phyloP scores from a whole-genome alignment of 2,797 vertebrate genomes.

The Ciconia nigra region DNA sequence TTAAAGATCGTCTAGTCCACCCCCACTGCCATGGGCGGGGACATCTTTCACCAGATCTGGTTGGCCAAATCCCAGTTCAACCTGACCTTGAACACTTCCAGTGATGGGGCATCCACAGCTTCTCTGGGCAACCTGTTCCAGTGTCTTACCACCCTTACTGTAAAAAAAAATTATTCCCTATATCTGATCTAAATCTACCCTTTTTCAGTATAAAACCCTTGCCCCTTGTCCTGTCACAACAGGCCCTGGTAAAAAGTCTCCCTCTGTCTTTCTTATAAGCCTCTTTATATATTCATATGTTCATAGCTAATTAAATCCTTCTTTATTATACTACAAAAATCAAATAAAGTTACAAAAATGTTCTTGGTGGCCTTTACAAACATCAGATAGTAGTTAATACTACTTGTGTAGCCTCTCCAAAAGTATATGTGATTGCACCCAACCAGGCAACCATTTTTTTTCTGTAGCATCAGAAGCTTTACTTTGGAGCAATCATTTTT shows the following conservation, averaged over 20 bases:
- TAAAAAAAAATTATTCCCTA: not conserved
- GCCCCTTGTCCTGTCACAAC: not conserved
- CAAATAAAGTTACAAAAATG: not conserved
- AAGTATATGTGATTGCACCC: not conserved
- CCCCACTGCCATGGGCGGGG: fast-evolving
- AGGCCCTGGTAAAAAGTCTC: not conserved
- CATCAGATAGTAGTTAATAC: not conserved
- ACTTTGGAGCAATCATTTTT: not conserved
- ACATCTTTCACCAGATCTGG: not conserved
- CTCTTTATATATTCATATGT: not conserved
- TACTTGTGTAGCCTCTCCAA: not conserved
- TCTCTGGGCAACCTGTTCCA: not conserved
- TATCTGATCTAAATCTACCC: not conserved
- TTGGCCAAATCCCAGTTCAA: not conserved
- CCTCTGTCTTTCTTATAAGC: not conserved
- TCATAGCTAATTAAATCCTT: not conserved
- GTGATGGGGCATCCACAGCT: not conserved
- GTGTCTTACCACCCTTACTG: not conserved
- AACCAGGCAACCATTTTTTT: not conserved
- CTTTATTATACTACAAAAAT: not conserved
- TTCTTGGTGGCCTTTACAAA: not conserved
- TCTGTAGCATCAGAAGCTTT: not conserved
- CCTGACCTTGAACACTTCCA: not conserved
- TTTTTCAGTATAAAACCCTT: not conserved
- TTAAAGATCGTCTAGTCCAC: not conserved